Conservation (phyloP, 2,888 invertebrate genomes). For the Lasioglossum marginatum region DNA sequence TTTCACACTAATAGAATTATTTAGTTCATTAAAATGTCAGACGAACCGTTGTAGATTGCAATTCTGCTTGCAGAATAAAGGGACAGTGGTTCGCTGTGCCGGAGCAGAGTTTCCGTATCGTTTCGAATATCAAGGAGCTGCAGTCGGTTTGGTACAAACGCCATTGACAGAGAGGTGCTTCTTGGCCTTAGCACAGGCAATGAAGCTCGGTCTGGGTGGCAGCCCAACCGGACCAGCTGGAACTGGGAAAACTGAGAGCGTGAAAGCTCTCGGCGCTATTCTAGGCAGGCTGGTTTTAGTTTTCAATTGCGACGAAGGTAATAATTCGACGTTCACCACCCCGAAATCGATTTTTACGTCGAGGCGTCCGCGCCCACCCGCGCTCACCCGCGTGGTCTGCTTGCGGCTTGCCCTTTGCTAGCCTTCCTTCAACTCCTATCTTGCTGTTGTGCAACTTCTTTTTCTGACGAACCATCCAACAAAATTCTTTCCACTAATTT, state of each 20-base stretch:
- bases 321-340: slow-evolving; percentile 4
- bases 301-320: slow-evolving; percentile 97
- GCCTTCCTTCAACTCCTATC: background rate
- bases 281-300: slow-evolving; percentile 97
- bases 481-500: too few species aligned
- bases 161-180: slow-evolving; percentile 99
- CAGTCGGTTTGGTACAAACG: slow-evolving; percentile 97
- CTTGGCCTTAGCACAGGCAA: slow-evolving; percentile 97
- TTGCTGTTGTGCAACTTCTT: background rate
- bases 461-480: background rate
- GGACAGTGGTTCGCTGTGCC: slow-evolving; percentile 94
- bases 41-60: background rate
- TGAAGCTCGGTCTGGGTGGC: slow-evolving; percentile 98
- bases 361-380: background rate
- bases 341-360: background rate
- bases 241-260: slow-evolving; percentile 99
- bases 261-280: slow-evolving; percentile 96
- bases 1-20: too few species aligned
- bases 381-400: too few species aligned
- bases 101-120: slow-evolving; percentile 97
- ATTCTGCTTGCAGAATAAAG: slow-evolving; percentile 81
- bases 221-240: slow-evolving; percentile 99
- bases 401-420: too few species aligned
- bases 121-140: slow-evolving; percentile 99
- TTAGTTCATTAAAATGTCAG: background rate